Evolutionary conservation across 1,140 invertebrate genomes (phyloP).

Genomic region (Littorina saxatilis): DNA sequence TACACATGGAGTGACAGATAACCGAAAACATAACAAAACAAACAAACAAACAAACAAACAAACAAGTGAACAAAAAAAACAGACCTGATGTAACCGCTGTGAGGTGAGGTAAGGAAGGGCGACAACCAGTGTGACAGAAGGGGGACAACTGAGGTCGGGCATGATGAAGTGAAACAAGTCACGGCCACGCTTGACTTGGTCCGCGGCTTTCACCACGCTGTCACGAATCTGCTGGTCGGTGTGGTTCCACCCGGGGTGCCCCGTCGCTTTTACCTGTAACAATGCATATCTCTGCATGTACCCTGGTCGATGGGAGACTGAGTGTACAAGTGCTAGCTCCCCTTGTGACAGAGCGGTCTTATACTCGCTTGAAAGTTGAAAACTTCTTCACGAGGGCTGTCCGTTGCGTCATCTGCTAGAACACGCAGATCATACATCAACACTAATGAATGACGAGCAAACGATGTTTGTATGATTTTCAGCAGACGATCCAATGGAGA

Average conservation of each 20-base stretch:
- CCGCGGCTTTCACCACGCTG: background rate
- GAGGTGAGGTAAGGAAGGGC: conserved; percentile 18
- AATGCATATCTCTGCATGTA: no score
- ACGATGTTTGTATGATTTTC: no score
- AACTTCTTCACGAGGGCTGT: no score
- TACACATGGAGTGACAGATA: background rate
- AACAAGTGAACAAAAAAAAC: background rate
- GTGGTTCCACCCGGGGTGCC: background rate
- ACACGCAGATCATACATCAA: no score
- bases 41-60: background rate
- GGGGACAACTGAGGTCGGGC: conserved; percentile 8
- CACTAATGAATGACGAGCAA: no score
- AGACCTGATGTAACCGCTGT: background rate
- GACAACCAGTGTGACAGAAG: conserved; percentile 19
- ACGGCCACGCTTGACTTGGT: conserved; percentile 13
- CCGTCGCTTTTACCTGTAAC: conserved; percentile 26
- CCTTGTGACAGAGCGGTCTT: no score
- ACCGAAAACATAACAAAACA: background rate
- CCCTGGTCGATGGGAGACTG: no score
- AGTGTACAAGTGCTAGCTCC: no score
- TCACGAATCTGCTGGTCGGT: background rate
- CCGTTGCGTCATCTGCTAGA: no score
- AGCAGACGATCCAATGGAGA: no score
- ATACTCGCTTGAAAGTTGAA: no score
- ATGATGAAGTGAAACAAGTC: conserved; percentile 30